A percentile compares a stretch with the other conserved stretches of the same genome.
These are phyloP conservation scores for Menura novaehollandiae DNA, from an alignment of 2,113 vertebrate species.

Conservation along the genomic window DNA sequence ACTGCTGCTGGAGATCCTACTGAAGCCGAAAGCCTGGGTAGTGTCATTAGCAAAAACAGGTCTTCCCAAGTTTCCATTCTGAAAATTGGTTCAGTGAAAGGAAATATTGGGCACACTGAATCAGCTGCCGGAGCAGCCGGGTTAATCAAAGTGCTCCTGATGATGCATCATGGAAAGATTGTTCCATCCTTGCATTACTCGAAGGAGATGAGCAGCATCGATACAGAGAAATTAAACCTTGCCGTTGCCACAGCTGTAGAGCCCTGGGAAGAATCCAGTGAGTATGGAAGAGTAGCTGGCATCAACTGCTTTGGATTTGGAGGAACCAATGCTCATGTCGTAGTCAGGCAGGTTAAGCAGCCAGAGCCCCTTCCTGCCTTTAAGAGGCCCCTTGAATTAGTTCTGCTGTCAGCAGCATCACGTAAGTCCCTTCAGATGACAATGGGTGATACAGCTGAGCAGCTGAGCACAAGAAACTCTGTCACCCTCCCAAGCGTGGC, in stretches of 20 bases:
- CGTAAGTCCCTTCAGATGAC: conserved; percentile 70
- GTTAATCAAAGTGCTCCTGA: conserved; percentile 87
- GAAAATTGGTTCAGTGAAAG: conserved; percentile 80
- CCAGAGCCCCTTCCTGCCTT: neutral
- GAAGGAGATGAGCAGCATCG: conserved; percentile 70
- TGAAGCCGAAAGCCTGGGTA: conserved; percentile 79
- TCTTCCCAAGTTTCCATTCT: conserved; percentile 47
- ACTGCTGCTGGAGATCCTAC: conserved; percentile 75
- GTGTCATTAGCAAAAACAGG: conserved; percentile 66
- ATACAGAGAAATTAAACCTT: conserved; percentile 73
- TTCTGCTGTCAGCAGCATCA: conserved; percentile 80
- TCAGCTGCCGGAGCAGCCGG: conserved; percentile 84
- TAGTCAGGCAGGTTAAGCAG: conserved; percentile 76
- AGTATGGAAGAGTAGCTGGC: conserved; percentile 75
- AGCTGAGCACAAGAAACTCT: conserved; percentile 45
- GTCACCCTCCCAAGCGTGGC: conserved; percentile 70
- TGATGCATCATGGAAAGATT: conserved; percentile 84
- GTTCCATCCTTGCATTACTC: conserved; percentile 84
- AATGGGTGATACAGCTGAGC: conserved; percentile 67
- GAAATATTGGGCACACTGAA: conserved; percentile 85
- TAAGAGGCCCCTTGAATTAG: conserved; percentile 63
- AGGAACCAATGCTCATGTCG: conserved; percentile 82
- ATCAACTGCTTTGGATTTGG: conserved; percentile 89
- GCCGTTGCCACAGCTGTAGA: conserved; percentile 70
- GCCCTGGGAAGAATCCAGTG: conserved; percentile 71